Evolutionary conservation across 2,888 invertebrate genomes (phyloP).

Genomic region (Hololepta plana): DNA sequence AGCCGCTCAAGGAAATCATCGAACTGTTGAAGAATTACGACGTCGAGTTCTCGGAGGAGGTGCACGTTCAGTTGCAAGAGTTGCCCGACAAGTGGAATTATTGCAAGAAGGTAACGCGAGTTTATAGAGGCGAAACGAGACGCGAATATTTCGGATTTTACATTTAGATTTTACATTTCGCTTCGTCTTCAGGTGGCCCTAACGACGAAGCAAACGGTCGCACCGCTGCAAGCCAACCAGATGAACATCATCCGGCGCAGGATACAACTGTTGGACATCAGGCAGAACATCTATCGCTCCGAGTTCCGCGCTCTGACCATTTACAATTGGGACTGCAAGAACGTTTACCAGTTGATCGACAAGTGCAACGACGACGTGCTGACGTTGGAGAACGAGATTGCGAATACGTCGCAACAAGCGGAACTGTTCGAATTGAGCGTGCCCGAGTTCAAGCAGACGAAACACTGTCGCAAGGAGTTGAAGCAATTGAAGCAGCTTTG

Average conservation of each 20-base stretch:
- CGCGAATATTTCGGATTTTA: constrained; percentile 3
- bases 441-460: constrained; percentile 65
- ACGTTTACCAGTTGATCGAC: constrained; percentile 53
- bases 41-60: constrained; percentile 70
- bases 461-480: constrained; percentile 57
- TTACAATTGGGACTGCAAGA: constrained; percentile 42
- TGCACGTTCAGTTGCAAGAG: constrained; percentile 55
- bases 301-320: constrained; percentile 42
- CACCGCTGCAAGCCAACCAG: constrained; percentile 76
- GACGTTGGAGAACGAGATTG: constrained; percentile 48
- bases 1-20: constrained; percentile 71
- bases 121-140: no score
- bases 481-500: constrained; percentile 64
- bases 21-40: constrained; percentile 68
- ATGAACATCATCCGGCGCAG: constrained; percentile 72
- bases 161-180: constrained; percentile 2
- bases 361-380: constrained; percentile 44
- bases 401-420: constrained; percentile 51
- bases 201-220: constrained; percentile 68
- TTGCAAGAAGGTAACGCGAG: constrained; percentile 50
- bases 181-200: constrained; percentile 36
- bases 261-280: constrained; percentile 60
- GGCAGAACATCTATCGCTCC: constrained; percentile 58
- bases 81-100: constrained; percentile 79
- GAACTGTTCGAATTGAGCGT: constrained; percentile 70